Percentiles rank a stretch among this genome's conserved stretches.
phyloP scores from a whole-genome alignment of 2,797 vertebrate genomes.

The Sebastiscus albofasciatus region DNA sequence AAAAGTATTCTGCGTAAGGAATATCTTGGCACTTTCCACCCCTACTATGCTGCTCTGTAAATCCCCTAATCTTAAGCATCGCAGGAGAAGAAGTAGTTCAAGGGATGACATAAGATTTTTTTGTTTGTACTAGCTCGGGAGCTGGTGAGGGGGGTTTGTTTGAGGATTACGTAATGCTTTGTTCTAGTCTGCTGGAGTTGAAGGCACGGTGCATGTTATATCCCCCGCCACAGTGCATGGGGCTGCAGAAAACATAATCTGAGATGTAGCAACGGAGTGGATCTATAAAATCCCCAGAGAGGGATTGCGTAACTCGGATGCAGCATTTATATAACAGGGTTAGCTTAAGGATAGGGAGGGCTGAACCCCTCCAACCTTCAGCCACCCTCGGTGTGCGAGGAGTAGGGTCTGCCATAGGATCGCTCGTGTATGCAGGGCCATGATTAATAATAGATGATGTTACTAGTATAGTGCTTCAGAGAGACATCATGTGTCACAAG shows the following conservation, averaged over 20 bases:
- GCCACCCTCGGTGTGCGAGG: constrained; percentile 21
- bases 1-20: neutral
- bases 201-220: constrained; percentile 48
- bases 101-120: constrained; percentile 45
- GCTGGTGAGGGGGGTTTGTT: constrained; percentile 30
- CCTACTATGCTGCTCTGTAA: constrained; percentile 2
- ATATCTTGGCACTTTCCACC: neutral
- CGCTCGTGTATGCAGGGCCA: constrained; percentile 10
- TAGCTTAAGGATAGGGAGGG: constrained; percentile 60
- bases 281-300: constrained; percentile 80
- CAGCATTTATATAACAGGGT: constrained; percentile 81
- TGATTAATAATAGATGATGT: constrained; percentile 69
- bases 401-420: constrained; percentile 33
- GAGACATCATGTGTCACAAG: constrained; percentile 31
- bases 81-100: constrained; percentile 33
- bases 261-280: constrained; percentile 67
- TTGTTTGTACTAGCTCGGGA: constrained; percentile 18
- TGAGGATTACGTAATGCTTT: constrained; percentile 70
- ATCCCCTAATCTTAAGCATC: constrained; percentile 55
- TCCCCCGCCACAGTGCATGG: constrained; percentile 47
- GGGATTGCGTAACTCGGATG: constrained; percentile 77
- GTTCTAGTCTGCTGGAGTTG: constrained; percentile 54
- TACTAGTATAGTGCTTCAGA: constrained; percentile 38
- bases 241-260: constrained; percentile 78
- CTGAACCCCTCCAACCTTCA: constrained; percentile 60